phyloP scores from a whole-genome alignment of 2,113 vertebrate genomes.

The Pseudopodoces humilis region DNA sequence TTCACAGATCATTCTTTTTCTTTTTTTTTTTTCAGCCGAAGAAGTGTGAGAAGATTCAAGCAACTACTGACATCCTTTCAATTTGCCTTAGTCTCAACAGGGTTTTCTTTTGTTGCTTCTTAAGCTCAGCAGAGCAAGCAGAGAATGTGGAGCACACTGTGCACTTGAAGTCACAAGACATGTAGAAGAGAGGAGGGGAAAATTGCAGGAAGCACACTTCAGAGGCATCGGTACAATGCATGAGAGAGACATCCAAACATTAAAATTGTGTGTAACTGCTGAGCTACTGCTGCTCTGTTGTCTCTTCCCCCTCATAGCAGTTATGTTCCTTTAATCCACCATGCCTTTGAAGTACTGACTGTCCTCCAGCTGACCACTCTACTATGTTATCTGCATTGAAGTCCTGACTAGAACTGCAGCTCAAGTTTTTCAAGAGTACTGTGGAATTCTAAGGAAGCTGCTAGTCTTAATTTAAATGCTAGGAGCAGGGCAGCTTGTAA shows the following conservation, averaged over 20 bases:
- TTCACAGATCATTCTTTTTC: background rate
- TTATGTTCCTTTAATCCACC: background rate
- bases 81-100: slow-evolving; percentile 24
- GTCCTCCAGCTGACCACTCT: slow-evolving; percentile 28
- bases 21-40: background rate
- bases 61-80: background rate
- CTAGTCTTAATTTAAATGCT: background rate
- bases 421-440: background rate
- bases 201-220: background rate
- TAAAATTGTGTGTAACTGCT: background rate
- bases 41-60: background rate
- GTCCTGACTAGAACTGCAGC: slow-evolving; percentile 2
- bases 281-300: slow-evolving; percentile 25
- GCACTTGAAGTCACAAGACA: slow-evolving; percentile 10
- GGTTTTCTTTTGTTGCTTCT: slow-evolving; percentile 42
- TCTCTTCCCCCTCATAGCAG: background rate
- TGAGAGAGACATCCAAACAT: background rate
- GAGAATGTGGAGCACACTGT: slow-evolving; percentile 28
- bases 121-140: background rate
- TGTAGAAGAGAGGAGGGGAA: background rate
- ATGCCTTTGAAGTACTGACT: slow-evolving; percentile 11
- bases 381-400: background rate
- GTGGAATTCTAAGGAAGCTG: background rate
- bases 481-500: background rate
- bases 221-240: background rate